Conservation (phyloP, 2,888 invertebrate genomes). For the Pseudococcus jackbeardsleyi region DNA sequence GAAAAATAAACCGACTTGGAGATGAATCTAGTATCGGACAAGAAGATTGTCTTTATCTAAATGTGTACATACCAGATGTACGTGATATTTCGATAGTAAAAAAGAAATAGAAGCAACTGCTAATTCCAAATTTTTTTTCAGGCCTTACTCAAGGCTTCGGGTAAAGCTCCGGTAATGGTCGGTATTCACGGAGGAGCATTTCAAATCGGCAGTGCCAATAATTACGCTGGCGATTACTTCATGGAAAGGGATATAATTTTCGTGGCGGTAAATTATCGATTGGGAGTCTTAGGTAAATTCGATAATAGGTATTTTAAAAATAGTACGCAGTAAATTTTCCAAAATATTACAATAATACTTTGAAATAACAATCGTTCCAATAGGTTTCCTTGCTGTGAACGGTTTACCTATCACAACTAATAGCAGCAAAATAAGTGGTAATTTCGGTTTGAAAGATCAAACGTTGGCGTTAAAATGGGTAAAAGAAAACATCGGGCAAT, state of each 20-base stretch:
- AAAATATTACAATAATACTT: too few species aligned
- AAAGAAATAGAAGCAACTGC: neutral
- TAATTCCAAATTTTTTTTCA: neutral
- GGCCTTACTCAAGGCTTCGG: neutral
- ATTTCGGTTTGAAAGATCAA: neutral
- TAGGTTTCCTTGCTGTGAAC: neutral
- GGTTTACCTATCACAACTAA: too few species aligned
- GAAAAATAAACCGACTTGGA: too few species aligned
- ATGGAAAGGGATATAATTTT: neutral
- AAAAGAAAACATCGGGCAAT: neutral
- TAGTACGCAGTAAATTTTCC: too few species aligned
- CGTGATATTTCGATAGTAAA: neutral
- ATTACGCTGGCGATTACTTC: neutral
- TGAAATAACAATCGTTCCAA: too few species aligned
- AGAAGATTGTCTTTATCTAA: neutral
- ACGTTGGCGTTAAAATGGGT: neutral
- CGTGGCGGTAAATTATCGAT: neutral
- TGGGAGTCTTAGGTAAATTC: neutral
- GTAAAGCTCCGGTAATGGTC: neutral
- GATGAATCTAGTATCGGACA: neutral
- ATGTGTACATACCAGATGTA: neutral
- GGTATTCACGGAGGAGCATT: neutral
- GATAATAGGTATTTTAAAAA: too few species aligned
- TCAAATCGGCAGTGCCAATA: neutral
- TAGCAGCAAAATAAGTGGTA: neutral